A percentile compares a stretch with the other conserved stretches of the same genome.
phyloP scores from a whole-genome alignment of 2,113 vertebrate species.

The Prolemur simus region DNA sequence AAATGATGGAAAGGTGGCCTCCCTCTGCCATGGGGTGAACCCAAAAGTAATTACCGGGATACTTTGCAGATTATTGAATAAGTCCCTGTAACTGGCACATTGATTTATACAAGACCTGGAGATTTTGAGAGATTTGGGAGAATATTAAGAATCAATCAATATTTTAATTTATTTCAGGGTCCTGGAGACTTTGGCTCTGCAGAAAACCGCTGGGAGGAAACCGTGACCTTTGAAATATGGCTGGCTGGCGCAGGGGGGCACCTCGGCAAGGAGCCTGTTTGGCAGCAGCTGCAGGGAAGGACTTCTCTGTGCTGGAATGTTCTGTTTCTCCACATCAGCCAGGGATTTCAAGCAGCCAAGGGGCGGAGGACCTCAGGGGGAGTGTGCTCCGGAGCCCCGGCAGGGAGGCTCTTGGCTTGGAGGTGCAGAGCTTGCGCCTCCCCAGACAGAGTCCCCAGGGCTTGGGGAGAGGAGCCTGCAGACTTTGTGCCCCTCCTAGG shows the following conservation, averaged over 20 bases:
- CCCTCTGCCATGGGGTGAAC: slow-evolving; percentile 50
- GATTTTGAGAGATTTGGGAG: slow-evolving; percentile 74
- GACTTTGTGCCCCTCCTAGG: neutral
- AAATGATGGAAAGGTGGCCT: slow-evolving; percentile 70
- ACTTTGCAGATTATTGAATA: slow-evolving; percentile 72
- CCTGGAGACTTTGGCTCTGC: slow-evolving; percentile 33
- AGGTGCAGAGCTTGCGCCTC: neutral
- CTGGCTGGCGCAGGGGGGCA: neutral
- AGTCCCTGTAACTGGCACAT: slow-evolving; percentile 59
- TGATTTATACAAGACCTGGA: slow-evolving; percentile 72
- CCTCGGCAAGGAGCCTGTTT: neutral
- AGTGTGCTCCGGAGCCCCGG: neutral
- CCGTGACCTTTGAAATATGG: slow-evolving; percentile 57
- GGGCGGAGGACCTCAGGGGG: neutral
- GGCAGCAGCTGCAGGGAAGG: neutral
- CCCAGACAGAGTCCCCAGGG: neutral
- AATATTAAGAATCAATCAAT: slow-evolving; percentile 77
- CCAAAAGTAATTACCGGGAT: slow-evolving; percentile 64
- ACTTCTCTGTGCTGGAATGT: neutral
- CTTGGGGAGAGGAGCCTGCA: neutral
- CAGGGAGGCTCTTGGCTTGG: neutral
- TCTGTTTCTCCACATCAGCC: neutral
- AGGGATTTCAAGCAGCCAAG: neutral
- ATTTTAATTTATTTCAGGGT: slow-evolving; percentile 75
- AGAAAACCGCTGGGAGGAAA: slow-evolving; percentile 66